Conservation (phyloP, 2,113 vertebrate genomes). For the Engystomops pustulosus region DNA sequence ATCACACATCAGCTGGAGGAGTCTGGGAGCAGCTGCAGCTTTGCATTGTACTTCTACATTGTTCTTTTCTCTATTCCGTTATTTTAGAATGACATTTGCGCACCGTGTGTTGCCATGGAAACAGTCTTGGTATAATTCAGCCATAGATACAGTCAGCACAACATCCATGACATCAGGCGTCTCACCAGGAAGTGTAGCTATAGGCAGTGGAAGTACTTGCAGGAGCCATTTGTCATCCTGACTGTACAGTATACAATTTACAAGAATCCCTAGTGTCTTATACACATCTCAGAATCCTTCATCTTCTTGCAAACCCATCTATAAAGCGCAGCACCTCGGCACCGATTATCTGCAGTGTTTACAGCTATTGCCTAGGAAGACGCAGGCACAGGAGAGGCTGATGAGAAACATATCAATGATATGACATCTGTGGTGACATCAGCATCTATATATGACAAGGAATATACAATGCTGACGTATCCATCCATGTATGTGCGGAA, state of each 20-base stretch:
- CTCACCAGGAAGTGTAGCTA: conserved; percentile 16
- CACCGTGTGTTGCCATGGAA: conserved; percentile 8
- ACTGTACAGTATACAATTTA: not conserved
- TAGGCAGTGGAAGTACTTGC: not conserved
- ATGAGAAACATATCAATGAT: too few species aligned
- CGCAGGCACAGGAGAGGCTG: not conserved
- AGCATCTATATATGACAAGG: too few species aligned
- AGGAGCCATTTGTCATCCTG: not conserved
- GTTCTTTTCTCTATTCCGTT: conserved; percentile 5
- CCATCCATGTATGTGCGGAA: too few species aligned
- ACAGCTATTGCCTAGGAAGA: not conserved
- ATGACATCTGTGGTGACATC: too few species aligned
- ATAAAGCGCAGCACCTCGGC: not conserved
- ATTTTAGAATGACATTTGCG: conserved; percentile 17
- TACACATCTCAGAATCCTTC: not conserved
- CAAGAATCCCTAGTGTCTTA: not conserved
- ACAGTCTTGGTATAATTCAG: not conserved
- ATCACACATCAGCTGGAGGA: not conserved
- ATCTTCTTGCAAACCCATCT: not conserved
- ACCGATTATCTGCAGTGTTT: not conserved
- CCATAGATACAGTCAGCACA: not conserved
- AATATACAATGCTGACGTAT: too few species aligned
- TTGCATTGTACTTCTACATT: not conserved
- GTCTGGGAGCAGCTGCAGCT: not conserved
- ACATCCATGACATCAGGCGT: conserved; percentile 2